Evolutionary conservation across 2,797 vertebrate genomes (phyloP).

Genomic region (Capromys pilorides): DNA sequence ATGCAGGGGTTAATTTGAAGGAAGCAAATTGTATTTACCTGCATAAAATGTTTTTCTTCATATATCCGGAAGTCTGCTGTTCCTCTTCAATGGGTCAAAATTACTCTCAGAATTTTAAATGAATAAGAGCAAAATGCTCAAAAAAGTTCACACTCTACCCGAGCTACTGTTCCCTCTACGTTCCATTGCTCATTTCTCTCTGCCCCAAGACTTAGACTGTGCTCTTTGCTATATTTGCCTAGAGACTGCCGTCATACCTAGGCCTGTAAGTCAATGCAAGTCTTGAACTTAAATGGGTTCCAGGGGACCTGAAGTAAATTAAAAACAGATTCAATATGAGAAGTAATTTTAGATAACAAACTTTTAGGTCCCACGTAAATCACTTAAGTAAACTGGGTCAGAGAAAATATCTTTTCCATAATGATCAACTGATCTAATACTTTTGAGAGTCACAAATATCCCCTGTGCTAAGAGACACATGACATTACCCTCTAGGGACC

Average conservation of each 20-base stretch:
- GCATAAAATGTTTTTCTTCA: background rate
- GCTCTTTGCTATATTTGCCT: background rate
- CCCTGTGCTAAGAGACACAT: constrained; percentile 38
- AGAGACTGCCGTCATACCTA: constrained; percentile 18
- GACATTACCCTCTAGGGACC: constrained; percentile 28
- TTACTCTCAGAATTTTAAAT: background rate
- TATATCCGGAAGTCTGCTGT: background rate
- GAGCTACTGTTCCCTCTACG: background rate
- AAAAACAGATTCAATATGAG: constrained; percentile 69
- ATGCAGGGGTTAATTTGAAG: background rate
- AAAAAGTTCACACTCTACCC: constrained; percentile 3
- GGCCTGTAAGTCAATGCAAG: constrained; percentile 42
- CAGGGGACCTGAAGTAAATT: constrained; percentile 68
- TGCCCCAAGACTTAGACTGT: background rate
- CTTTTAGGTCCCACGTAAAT: constrained; percentile 72
- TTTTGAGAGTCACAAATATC: constrained; percentile 64
- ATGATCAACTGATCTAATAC: constrained; percentile 73
- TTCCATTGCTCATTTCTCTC: background rate
- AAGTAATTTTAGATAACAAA: constrained; percentile 71
- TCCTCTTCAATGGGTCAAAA: background rate
- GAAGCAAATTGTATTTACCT: background rate
- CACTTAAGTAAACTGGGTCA: constrained; percentile 77
- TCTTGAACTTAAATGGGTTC: constrained; percentile 64
- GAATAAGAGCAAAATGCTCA: constrained; percentile 20
- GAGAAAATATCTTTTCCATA: constrained; percentile 68